A percentile compares a stretch with the other conserved stretches of the same genome.
Evolutionary conservation across 2,797 vertebrate genomes (phyloP).

Genomic region (Chaetophractus vellerosus): DNA sequence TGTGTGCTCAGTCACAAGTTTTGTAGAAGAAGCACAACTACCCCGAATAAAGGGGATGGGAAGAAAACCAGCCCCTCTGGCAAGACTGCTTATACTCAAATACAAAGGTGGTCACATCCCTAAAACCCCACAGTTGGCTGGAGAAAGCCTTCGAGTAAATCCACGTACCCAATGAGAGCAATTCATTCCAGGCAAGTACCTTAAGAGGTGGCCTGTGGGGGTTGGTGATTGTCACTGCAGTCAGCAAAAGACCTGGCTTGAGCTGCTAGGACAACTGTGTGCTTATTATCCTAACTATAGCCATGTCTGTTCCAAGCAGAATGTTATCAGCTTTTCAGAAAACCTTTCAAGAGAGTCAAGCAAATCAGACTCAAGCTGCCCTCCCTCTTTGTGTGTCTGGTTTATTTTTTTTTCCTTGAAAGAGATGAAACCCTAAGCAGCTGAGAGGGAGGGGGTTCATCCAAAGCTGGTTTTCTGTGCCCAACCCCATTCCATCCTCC

Average conservation of each 20-base stretch:
- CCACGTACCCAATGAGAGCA: not conserved
- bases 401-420: not conserved
- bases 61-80: not conserved
- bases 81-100: not conserved
- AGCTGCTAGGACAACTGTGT: not conserved
- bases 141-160: not conserved
- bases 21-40: not conserved
- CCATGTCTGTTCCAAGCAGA: not conserved
- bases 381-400: too few species aligned
- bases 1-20: not conserved
- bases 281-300: not conserved
- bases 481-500: too few species aligned
- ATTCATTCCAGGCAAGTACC: not conserved
- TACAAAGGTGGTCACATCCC: fast-evolving
- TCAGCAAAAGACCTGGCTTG: not conserved
- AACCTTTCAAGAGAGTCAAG: not conserved
- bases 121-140: not conserved
- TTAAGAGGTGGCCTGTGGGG: not conserved
- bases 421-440: not conserved
- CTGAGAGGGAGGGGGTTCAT: not conserved
- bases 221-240: too few species aligned
- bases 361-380: not conserved
- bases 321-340: not conserved
- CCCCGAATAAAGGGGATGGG: not conserved
- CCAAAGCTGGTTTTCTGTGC: not conserved